Conservation (phyloP, 2,113 vertebrate species). For the Marcusenius ussheri region DNA sequence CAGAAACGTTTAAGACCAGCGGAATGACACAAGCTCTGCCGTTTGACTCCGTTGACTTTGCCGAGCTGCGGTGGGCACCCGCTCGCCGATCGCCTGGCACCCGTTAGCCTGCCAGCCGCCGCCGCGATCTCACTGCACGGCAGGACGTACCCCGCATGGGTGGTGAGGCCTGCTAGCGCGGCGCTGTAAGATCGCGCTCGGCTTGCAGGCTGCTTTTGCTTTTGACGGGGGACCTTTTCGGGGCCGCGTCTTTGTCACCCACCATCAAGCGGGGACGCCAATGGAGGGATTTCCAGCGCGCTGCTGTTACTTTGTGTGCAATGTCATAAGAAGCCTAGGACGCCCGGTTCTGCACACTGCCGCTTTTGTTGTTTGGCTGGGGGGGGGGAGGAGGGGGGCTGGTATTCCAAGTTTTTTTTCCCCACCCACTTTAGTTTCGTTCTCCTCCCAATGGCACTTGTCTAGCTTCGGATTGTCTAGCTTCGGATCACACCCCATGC, state of each 20-base stretch:
- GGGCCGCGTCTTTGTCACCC: neutral
- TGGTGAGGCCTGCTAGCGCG: neutral
- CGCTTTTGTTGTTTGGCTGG: neutral
- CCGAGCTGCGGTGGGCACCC: neutral
- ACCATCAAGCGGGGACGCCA: neutral
- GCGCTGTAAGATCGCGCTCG: neutral
- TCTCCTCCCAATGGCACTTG: neutral
- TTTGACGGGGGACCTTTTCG: neutral
- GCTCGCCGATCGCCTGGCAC: neutral
- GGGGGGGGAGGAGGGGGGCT: neutral
- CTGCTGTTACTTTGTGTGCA: neutral
- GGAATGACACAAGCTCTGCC: neutral
- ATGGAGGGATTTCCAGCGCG: neutral
- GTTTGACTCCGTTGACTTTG: neutral
- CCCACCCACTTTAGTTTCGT: neutral
- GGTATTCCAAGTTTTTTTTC: neutral
- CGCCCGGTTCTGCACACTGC: neutral
- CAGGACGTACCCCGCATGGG: neutral
- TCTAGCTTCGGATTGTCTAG: neutral
- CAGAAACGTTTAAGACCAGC: neutral
- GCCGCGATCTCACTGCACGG: neutral
- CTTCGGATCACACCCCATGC: neutral
- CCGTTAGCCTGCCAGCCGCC: neutral
- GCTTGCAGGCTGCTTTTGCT: neutral
- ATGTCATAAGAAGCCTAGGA: neutral